These are phyloP conservation scores for Proteles cristata DNA, from an alignment of 2,113 vertebrate genomes.

Conservation along the genomic window DNA sequence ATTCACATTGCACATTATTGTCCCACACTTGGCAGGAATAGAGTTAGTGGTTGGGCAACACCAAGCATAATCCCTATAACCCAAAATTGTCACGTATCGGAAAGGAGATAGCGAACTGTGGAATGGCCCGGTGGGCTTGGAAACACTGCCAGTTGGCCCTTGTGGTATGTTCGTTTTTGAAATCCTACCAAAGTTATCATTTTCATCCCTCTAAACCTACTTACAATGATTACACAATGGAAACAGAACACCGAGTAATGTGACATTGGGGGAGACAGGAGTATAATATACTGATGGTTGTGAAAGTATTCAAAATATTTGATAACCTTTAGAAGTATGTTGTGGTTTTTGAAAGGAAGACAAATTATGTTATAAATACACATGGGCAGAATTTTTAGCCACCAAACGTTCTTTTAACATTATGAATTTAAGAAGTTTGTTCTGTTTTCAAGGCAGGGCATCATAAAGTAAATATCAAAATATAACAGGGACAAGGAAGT, in stretches of 20 bases:
- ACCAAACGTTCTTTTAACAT: slow-evolving; percentile 11
- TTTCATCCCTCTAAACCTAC: background rate
- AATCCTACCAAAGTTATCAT: background rate
- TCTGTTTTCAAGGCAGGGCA: background rate
- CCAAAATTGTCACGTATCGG: background rate
- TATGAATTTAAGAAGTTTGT: slow-evolving; percentile 25
- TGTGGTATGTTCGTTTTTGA: background rate
- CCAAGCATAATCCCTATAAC: background rate
- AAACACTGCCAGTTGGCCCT: background rate
- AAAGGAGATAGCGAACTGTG: background rate
- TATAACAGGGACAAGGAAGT: background rate
- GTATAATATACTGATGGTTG: background rate
- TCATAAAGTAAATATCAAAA: background rate
- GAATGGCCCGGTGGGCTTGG: background rate
- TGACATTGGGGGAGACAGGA: background rate
- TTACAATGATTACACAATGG: background rate
- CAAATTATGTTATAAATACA: background rate
- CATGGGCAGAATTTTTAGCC: background rate
- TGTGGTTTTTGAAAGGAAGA: slow-evolving; percentile 41
- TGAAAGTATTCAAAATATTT: slow-evolving; percentile 24
- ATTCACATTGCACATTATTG: background rate
- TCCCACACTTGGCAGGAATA: background rate
- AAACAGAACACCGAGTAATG: background rate
- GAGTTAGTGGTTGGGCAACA: background rate
- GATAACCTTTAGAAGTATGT: slow-evolving; percentile 36